Conservation (phyloP, 35 echinoderm and acorn worm genomes). For the Apostichopus japonicus region DNA sequence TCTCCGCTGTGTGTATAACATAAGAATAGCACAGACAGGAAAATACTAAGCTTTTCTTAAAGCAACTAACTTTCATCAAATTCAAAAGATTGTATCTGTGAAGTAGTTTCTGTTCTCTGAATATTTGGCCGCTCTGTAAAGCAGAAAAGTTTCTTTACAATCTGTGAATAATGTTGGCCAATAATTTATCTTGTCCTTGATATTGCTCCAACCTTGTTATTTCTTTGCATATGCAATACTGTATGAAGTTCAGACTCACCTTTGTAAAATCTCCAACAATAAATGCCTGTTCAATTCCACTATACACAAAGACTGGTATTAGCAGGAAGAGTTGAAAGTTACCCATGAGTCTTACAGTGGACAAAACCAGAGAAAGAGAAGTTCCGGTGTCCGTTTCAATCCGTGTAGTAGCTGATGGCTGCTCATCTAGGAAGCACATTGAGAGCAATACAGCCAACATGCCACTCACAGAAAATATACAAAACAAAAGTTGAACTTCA, state of each 20-base stretch:
- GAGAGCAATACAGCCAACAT: slow-evolving; percentile 38
- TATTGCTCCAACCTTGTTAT: no score
- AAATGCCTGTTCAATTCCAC: slow-evolving; percentile 64
- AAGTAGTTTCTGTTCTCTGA: no score
- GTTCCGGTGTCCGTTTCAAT: not conserved
- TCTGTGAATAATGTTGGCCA: no score
- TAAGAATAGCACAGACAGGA: no score
- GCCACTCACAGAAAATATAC: slow-evolving; percentile 43
- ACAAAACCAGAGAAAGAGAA: not conserved
- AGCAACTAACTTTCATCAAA: no score
- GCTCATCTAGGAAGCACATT: slow-evolving; percentile 61
- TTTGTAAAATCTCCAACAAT: slow-evolving; percentile 75
- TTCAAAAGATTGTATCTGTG: no score
- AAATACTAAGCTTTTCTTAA: no score
- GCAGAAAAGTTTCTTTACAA: no score
- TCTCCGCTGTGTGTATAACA: no score
- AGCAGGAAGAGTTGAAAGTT: slow-evolving; percentile 42
- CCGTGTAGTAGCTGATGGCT: not conserved
- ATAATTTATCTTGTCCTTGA: no score
- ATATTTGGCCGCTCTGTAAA: no score
- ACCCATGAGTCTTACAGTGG: slow-evolving; percentile 38
- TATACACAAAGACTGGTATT: slow-evolving; percentile 66
- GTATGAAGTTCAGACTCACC: not conserved
- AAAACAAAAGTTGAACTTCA: slow-evolving; percentile 20
- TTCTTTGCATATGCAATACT: no score